A percentile compares a stretch with the other conserved stretches of the same genome.
Conservation (phyloP, 1,140 invertebrate genomes). For the Palaemon carinicauda region DNA sequence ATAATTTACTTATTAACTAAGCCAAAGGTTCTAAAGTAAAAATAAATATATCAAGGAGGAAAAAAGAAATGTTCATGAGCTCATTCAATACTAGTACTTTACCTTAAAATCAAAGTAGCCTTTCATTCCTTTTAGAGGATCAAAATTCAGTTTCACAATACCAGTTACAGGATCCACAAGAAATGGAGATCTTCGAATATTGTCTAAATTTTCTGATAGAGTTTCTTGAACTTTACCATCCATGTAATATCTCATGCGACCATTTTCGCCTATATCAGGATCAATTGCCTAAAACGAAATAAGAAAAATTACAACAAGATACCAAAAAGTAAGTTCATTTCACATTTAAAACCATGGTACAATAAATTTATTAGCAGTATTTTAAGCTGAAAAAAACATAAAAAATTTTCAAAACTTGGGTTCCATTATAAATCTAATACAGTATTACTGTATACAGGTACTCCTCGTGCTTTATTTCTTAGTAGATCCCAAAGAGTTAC, state of each 20-base stretch:
- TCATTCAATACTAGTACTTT: constrained; percentile 60
- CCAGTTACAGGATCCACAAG: constrained; percentile 82
- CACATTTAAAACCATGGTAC: too few species aligned
- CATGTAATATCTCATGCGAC: constrained; percentile 80
- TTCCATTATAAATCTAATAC: too few species aligned
- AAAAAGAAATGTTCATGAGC: background rate
- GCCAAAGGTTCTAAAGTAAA: background rate
- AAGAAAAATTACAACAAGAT: background rate
- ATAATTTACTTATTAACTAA: background rate
- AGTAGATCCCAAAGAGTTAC: too few species aligned
- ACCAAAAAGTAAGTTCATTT: too few species aligned
- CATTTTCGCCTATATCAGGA: constrained; percentile 79
- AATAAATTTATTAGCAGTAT: too few species aligned
- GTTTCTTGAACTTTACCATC: constrained; percentile 80
- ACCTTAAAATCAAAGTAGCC: constrained; percentile 94
- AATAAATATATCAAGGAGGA: constrained; percentile 52
- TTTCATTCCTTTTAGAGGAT: constrained; percentile 95
- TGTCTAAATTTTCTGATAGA: constrained; percentile 84
- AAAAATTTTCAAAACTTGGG: too few species aligned
- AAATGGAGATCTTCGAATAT: constrained; percentile 82
- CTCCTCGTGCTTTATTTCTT: too few species aligned
- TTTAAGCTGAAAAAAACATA: too few species aligned
- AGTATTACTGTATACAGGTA: too few species aligned
- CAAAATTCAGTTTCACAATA: constrained; percentile 87
- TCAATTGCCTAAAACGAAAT: constrained; percentile 76